Evolutionary conservation across 2,113 vertebrate genomes (phyloP), one percentile per base, ranked within the genome.

Genomic region (Etheostoma cragini): DNA sequence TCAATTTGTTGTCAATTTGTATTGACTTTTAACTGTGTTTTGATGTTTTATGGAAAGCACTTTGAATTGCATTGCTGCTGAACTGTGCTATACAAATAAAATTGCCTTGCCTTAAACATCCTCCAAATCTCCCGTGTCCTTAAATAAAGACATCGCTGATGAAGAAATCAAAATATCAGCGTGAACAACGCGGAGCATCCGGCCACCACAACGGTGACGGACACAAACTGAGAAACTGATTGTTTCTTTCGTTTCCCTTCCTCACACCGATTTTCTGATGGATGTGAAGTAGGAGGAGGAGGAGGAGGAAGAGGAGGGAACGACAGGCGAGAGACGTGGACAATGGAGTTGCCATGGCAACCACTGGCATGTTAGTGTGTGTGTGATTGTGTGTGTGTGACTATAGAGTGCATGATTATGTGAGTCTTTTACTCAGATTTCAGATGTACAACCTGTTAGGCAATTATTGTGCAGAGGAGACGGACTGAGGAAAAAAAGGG

Each of bases 261-360:
- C n/a, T 15, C 2, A 1, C 69, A 75, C 88, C 68, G 88, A 88
- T 89, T 81, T 81, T 85, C 49, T 76, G 83, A 77, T 86, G 42
- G 83, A 86, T 54, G 0, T 42, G 67, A 67, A 72, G 22, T 66
- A 69, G 56, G 71, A 82, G 47, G 72, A 78, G 22, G 72, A 69
- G 56, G 71, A 82, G 47, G 72, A 78, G 54, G 73, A 78, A 69
- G 62, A 80, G 58, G 58, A 35, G 21, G 38, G 21, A 68, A 64
- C 50, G 3, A 56, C 65, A 8, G 49, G 73, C 66, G 71, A 76
- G 72, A 72, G 79, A 82, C 45, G 74, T 64, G 74, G 72, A 81
- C 85, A 60, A 78, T 42, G 72, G 78, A 52, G 89, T 90, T 87
- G 84, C 87, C 72, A 90, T 88, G 77, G 87, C 19, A 17, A 90